Conservation (phyloP, 2,888 invertebrate genomes). For the Drosophila lutescens region DNA sequence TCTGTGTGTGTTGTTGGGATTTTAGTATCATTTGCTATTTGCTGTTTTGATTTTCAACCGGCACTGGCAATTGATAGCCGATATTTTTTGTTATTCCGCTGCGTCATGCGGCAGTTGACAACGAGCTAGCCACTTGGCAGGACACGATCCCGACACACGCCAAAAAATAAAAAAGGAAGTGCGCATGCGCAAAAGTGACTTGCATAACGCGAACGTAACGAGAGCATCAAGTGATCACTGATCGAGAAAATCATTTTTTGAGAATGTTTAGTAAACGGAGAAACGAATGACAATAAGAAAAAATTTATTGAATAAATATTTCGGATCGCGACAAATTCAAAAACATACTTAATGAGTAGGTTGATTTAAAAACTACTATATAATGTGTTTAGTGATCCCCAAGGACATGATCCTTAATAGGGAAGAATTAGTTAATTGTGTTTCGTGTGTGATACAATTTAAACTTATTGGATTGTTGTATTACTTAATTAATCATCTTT, state of each 20-base stretch:
- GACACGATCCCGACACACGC: conserved; percentile 70
- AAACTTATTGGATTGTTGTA: too few relatives aligned
- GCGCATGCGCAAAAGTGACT: conserved; percentile 61
- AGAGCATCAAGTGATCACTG: conserved; percentile 15
- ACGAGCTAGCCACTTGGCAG: conserved; percentile 83
- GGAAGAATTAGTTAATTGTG: not conserved
- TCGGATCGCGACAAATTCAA: conserved; percentile 1
- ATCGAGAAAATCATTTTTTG: conserved; percentile 7
- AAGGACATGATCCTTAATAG: not conserved
- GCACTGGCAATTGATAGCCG: conserved; percentile 69
- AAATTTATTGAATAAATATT: not conserved
- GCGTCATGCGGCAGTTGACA: conserved; percentile 82
- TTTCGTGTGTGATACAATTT: not conserved
- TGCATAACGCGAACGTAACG: conserved; percentile 11
- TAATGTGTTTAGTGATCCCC: not conserved
- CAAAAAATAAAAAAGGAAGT: conserved; percentile 27
- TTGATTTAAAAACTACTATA: not conserved
- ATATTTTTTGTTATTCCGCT: conserved; percentile 74
- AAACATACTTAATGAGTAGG: conserved; percentile 30
- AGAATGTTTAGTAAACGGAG: not conserved
- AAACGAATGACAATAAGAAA: not conserved
- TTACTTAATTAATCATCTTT: too few relatives aligned
- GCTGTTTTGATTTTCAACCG: conserved; percentile 76
- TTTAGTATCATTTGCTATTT: conserved; percentile 75
- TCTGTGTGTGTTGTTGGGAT: conserved; percentile 56